A percentile compares a stretch with the other conserved stretches of the same genome.
These are phyloP conservation scores for Heliconius congener DNA, from an alignment of 1,140 invertebrate species.

Conservation along the genomic window DNA sequence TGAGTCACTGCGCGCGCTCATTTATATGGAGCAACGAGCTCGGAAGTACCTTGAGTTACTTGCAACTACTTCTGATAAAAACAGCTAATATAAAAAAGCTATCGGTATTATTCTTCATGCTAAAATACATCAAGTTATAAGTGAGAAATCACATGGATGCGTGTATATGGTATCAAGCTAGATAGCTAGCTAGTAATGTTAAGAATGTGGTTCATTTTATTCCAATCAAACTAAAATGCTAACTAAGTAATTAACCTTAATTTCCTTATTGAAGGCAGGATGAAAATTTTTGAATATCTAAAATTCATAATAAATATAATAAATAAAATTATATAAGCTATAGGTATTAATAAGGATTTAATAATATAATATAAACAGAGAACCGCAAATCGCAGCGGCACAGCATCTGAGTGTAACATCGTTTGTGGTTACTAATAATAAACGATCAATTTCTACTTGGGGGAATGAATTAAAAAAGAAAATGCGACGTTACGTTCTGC, in stretches of 20 bases:
- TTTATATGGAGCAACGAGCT: conserved; percentile 41
- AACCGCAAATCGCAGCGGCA: too few species aligned
- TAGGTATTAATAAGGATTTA: background rate
- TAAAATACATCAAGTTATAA: background rate
- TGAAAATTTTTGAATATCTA: conserved; percentile 12
- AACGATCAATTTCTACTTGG: too few species aligned
- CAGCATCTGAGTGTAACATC: too few species aligned
- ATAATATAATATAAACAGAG: background rate
- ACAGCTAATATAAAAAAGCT: background rate
- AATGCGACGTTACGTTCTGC: too few species aligned
- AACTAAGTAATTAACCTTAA: background rate
- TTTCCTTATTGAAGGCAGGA: conserved; percentile 1
- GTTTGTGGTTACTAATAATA: too few species aligned
- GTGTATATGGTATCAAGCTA: background rate
- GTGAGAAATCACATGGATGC: background rate
- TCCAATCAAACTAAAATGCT: conserved; percentile 3
- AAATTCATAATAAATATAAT: conserved; percentile 3
- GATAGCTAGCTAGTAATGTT: background rate
- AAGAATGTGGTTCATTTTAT: background rate
- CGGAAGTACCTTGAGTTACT: conserved; percentile 40
- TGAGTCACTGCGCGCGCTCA: conserved; percentile 33
- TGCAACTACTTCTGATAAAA: conserved; percentile 9
- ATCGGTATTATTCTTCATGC: background rate
- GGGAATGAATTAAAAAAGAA: too few species aligned
- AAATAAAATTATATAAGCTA: conserved; percentile 7